Evolutionary conservation across 1,140 invertebrate genomes (phyloP), one percentile per base, ranked within the genome.

Genomic region (Zaprionus ornatus): DNA sequence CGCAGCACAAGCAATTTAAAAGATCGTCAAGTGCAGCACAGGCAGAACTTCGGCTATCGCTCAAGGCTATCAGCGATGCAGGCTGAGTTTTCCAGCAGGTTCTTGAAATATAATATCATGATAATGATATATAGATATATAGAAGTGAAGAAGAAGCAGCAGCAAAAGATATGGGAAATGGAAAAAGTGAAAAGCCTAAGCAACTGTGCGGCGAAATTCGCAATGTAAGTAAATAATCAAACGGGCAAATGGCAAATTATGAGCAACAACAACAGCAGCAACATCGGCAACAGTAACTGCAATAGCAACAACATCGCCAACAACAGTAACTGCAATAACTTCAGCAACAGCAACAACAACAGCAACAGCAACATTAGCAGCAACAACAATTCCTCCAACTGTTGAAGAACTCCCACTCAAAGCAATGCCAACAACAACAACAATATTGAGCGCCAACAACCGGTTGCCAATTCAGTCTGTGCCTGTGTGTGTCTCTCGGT

Each of bases 371-470:
- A 29, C 27, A 9, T 9, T 0, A 32, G 9, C 29, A 32, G 10
- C 9, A 10, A 0, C 9, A 32, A 0, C 29, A 32, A 3, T n/a
- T n/a, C n/a, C n/a, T n/a, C n/a, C 29, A 83, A 85, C 80, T 85
- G 77, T 71, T 56, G 74, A 77, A 68, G 65, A 87, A 87, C 84
- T 84, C 84, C 84, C 84, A 87, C 84, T 87, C 85, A 88, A 88
- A 74, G 74, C 70, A 45, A 63, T 74, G 61, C 61, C 54, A 65
- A 71, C 59, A 70, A 48, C 48, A 63, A 57, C 17, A 68, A 12
- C 13, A 27, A 32, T 9, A 32, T 32, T 32, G 50, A 79, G 76
- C 74, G 77, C 77, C 78, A 84, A 67, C 68, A 88, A 86, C 84
- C 85, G 85, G 84, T 90, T 88, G 67, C 61, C 74, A 73, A 71